Evolutionary conservation across 2,797 vertebrate species (phyloP).

Genomic region (Anguilla pacifica): DNA sequence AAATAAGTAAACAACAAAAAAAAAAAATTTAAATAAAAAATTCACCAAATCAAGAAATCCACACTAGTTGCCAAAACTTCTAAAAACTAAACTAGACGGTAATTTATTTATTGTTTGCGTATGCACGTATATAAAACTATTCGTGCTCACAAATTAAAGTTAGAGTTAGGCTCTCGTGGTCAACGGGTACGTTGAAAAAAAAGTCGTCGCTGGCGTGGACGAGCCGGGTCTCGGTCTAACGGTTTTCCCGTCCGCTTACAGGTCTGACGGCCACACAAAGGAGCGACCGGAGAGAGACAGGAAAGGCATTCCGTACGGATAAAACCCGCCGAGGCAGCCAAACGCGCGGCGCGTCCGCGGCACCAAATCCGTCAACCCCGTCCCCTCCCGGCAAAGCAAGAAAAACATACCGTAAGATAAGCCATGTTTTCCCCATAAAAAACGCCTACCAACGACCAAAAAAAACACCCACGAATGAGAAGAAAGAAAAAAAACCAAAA

Average conservation of each 20-base stretch:
- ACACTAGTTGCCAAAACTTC: neutral
- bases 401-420: constrained; percentile 55
- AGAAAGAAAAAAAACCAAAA: constrained; percentile 10
- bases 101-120: neutral
- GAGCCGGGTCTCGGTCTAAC: neutral
- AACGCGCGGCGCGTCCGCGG: constrained; percentile 23
- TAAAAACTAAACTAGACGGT: neutral
- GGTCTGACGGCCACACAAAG: constrained; percentile 32
- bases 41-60: neutral
- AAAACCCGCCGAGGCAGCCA: constrained; percentile 32
- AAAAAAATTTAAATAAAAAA: neutral
- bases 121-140: neutral
- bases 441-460: constrained; percentile 27
- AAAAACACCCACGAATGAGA: neutral
- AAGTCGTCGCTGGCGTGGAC: neutral
- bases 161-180: neutral
- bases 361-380: neutral
- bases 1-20: neutral
- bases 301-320: neutral
- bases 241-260: constrained; percentile 12
- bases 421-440: constrained; percentile 62
- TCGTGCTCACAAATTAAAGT: neutral
- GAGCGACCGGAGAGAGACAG: constrained; percentile 24
- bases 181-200: constrained; percentile 33
- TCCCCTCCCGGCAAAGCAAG: neutral